Percentiles rank a stretch among this genome's conserved stretches.
These are phyloP conservation scores for Villa cingulata DNA, from an alignment of 2,888 invertebrate species.

Conservation along the genomic window DNA sequence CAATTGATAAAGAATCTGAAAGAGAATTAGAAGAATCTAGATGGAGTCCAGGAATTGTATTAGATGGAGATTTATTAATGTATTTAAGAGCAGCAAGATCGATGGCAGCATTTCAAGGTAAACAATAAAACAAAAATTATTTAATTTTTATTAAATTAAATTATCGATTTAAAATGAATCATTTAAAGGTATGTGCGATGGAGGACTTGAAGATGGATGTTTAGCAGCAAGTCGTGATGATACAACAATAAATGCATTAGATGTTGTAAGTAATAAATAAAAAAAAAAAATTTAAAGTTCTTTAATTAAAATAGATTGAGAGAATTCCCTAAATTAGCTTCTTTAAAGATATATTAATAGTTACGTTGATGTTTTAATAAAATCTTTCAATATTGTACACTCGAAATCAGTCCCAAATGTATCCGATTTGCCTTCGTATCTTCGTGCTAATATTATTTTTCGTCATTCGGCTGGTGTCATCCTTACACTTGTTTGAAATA, in stretches of 20 bases:
- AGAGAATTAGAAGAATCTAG: conserved; percentile 65
- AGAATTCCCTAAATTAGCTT: too few species aligned
- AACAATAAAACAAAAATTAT: conserved; percentile 5
- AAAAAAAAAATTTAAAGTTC: too few species aligned
- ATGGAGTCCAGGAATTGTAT: conserved; percentile 87
- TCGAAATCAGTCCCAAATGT: too few species aligned
- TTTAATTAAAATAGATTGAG: too few species aligned
- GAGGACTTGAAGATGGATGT: conserved; percentile 94
- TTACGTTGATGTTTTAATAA: too few species aligned
- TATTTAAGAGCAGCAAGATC: conserved; percentile 92
- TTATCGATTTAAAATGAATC: background rate
- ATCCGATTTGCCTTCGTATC: too few species aligned
- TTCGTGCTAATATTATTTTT: too few species aligned
- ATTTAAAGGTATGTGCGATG: conserved; percentile 81
- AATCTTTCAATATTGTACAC: too few species aligned
- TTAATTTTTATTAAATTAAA: too few species aligned
- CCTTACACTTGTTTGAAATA: too few species aligned
- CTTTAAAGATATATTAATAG: too few species aligned
- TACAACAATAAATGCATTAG: conserved; percentile 92
- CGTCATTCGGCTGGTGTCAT: too few species aligned
- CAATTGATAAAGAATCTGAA: conserved; percentile 37
- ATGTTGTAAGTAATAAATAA: conserved; percentile 64
- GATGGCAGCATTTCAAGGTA: conserved; percentile 87
- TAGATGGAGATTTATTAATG: conserved; percentile 93
- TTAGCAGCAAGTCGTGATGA: conserved; percentile 93